Evolutionary conservation across 1,140 invertebrate species (phyloP).

Genomic region (Phenacoccus solenopsis): DNA sequence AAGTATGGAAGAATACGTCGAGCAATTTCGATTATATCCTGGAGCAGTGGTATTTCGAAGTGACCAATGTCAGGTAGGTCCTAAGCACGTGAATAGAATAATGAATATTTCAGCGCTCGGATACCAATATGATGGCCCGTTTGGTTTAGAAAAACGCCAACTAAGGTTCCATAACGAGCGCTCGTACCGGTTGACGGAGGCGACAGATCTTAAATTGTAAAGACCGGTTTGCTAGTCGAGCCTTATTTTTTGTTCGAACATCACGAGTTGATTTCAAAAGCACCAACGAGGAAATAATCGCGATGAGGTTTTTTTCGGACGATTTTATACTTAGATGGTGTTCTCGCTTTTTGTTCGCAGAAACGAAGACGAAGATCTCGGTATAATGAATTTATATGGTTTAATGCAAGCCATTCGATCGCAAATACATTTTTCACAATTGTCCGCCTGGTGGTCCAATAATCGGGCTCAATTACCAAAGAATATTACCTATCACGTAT

Average conservation of each 20-base stretch:
- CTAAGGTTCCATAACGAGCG: too few relatives aligned
- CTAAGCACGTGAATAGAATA: neutral
- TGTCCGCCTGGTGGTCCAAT: conserved; percentile 70
- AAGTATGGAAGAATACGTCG: conserved; percentile 37
- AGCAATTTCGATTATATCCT: conserved; percentile 43
- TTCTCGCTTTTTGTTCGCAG: conserved; percentile 15
- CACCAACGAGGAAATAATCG: too few relatives aligned
- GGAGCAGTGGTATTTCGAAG: conserved; percentile 59
- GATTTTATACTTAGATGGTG: neutral
- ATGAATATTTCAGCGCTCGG: too few relatives aligned
- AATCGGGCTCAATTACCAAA: conserved; percentile 39
- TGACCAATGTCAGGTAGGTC: conserved; percentile 47
- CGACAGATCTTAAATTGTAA: too few relatives aligned
- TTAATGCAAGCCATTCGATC: conserved; percentile 85
- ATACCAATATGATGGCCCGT: too few relatives aligned
- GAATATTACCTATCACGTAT: conserved; percentile 40
- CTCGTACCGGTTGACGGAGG: too few relatives aligned
- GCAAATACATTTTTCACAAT: conserved; percentile 90
- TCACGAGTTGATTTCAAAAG: too few relatives aligned
- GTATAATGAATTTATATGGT: conserved; percentile 46
- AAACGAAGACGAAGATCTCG: conserved; percentile 25
- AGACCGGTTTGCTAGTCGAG: too few relatives aligned
- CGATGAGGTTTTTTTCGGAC: too few relatives aligned
- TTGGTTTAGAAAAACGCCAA: too few relatives aligned
- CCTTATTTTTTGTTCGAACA: too few relatives aligned